These are phyloP conservation scores for Dryas iulia DNA, from an alignment of 1,140 invertebrate species.

Conservation along the genomic window DNA sequence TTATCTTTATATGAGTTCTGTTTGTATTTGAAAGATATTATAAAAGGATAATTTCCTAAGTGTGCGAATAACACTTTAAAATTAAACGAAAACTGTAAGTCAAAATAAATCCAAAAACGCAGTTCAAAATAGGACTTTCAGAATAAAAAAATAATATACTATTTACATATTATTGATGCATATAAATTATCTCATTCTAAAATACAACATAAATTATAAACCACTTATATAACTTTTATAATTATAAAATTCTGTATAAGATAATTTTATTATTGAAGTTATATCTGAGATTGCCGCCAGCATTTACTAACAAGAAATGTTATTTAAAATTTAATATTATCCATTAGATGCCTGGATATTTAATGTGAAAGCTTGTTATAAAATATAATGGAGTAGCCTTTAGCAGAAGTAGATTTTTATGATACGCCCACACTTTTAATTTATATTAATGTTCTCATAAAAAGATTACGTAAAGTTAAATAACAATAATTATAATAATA, in stretches of 20 bases:
- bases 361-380: constrained; percentile 14
- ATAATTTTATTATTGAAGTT: neutral
- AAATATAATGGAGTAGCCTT: constrained; percentile 7
- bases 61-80: too few species aligned
- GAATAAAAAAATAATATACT: too few species aligned
- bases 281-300: constrained; percentile 1
- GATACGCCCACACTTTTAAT: constrained; percentile 12
- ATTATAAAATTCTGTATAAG: neutral
- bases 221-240: too few species aligned
- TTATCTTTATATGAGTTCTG: too few species aligned
- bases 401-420: constrained; percentile 13
- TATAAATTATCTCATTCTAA: too few species aligned
- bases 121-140: too few species aligned
- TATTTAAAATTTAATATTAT: constrained; percentile 11
- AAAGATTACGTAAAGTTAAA: neutral
- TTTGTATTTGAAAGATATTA: too few species aligned
- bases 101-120: too few species aligned
- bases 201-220: too few species aligned
- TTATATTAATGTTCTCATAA: neutral
- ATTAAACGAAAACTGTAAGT: too few species aligned
- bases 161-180: too few species aligned
- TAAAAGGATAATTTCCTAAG: too few species aligned
- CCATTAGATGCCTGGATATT: constrained; percentile 10
- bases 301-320: neutral
- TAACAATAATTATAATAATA: neutral